phyloP scores from a whole-genome alignment of 1,140 invertebrate species.

The Monomorium pharaonis region DNA sequence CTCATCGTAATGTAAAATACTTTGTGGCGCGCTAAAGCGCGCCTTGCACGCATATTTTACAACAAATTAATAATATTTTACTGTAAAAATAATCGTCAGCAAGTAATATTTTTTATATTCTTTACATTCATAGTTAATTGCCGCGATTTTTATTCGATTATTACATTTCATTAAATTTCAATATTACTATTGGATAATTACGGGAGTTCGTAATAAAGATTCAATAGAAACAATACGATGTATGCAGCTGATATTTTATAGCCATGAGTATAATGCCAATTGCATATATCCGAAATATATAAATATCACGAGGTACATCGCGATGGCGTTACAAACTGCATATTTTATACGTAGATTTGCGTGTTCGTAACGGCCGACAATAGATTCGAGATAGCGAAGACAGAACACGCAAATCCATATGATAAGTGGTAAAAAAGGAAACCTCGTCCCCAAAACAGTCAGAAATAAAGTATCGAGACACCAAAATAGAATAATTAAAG shows the following conservation, averaged over 20 bases:
- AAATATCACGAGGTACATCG: constrained; percentile 15
- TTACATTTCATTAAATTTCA: neutral
- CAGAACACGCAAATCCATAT: constrained; percentile 1
- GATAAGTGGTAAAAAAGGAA: neutral
- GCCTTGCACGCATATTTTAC: constrained; percentile 6
- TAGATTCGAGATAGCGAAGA: constrained; percentile 28
- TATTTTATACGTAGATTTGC: constrained; percentile 23
- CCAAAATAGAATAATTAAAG: neutral
- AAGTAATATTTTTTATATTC: neutral
- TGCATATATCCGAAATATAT: neutral
- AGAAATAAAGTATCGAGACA: neutral
- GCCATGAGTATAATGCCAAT: neutral
- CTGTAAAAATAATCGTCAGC: neutral
- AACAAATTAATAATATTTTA: neutral
- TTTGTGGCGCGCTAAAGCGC: neutral
- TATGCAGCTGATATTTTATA: neutral
- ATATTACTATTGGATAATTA: neutral
- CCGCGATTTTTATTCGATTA: neutral
- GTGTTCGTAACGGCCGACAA: neutral
- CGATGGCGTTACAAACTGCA: constrained; percentile 8
- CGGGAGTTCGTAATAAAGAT: constrained; percentile 1
- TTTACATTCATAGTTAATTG: neutral
- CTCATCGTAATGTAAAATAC: neutral
- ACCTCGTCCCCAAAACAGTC: neutral
- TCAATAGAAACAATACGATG: neutral